phyloP scores from a whole-genome alignment of 1,140 invertebrate genomes.

The Eumaeus atala region DNA sequence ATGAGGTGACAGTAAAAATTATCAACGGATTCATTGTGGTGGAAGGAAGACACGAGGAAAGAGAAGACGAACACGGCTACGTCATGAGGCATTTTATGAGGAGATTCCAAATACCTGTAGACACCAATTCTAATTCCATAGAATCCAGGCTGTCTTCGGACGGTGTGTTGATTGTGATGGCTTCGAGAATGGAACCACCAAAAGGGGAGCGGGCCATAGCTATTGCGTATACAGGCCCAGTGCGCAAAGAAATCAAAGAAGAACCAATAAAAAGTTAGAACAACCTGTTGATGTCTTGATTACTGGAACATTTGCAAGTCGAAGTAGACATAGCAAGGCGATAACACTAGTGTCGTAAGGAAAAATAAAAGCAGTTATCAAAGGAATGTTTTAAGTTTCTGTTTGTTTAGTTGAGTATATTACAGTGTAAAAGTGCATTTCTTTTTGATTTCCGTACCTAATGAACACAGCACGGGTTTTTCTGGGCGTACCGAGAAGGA shows the following conservation, averaged over 20 bases:
- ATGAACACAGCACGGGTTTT: too few relatives aligned
- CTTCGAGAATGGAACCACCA: constrained; percentile 63
- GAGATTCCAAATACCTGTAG: constrained; percentile 81
- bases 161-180: constrained; percentile 81
- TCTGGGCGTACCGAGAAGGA: too few relatives aligned
- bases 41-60: constrained; percentile 86
- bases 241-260: constrained; percentile 37
- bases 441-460: too few relatives aligned
- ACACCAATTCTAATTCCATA: constrained; percentile 79
- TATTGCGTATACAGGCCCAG: constrained; percentile 53
- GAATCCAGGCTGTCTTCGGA: constrained; percentile 83
- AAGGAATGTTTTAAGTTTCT: too few relatives aligned
- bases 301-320: too few relatives aligned
- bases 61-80: constrained; percentile 83
- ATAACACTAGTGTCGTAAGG: too few relatives aligned
- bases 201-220: constrained; percentile 57
- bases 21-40: constrained; percentile 81
- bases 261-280: constrained; percentile 19
- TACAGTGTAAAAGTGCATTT: too few relatives aligned
- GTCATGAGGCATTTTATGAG: constrained; percentile 84
- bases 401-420: too few relatives aligned
- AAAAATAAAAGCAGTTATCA: too few relatives aligned
- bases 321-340: too few relatives aligned
- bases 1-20: constrained; percentile 89
- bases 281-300: neutral